These are phyloP conservation scores for Pseudochromis fuscus DNA, from an alignment of 2,797 vertebrate species.

Conservation along the genomic window DNA sequence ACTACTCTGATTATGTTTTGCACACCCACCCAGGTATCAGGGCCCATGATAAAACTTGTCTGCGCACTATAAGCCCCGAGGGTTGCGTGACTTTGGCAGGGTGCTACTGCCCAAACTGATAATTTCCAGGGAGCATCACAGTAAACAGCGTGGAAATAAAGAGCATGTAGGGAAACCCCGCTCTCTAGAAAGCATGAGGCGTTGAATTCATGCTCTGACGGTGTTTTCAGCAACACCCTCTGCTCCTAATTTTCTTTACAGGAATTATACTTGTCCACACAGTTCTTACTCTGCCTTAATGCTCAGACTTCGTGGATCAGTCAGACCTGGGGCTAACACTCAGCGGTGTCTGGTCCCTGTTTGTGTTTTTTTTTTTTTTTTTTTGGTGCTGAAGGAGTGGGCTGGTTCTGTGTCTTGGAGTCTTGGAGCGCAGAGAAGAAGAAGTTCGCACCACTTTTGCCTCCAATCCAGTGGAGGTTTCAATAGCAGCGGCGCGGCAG, in stretches of 20 bases:
- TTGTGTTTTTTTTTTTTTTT: not conserved
- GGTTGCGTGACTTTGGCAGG: constrained; percentile 75
- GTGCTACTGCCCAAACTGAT: constrained; percentile 66
- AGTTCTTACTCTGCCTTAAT: no score
- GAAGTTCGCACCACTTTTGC: constrained; percentile 78
- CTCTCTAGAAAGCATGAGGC: constrained; percentile 41
- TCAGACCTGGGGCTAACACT: constrained; percentile 30
- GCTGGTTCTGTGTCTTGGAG: constrained; percentile 78
- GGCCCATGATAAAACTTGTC: constrained; percentile 75
- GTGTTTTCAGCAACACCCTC: constrained; percentile 10
- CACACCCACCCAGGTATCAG: constrained; percentile 58
- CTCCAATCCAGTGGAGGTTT: constrained; percentile 83
- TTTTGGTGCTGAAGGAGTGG: constrained; percentile 75
- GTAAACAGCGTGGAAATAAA: constrained; percentile 70
- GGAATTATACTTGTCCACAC: no score
- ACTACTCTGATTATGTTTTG: constrained; percentile 14
- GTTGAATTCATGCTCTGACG: constrained; percentile 34
- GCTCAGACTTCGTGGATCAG: constrained; percentile 33
- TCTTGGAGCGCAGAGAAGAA: constrained; percentile 60
- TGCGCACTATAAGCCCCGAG: constrained; percentile 56
- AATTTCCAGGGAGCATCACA: constrained; percentile 73
- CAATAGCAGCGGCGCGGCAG: constrained; percentile 83
- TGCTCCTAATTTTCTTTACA: constrained; percentile 6
- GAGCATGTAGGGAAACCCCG: constrained; percentile 63
- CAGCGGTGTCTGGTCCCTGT: constrained; percentile 49